These are phyloP conservation scores for Cephus sareptanus DNA, from an alignment of 2,888 invertebrate genomes.

Conservation along the genomic window DNA sequence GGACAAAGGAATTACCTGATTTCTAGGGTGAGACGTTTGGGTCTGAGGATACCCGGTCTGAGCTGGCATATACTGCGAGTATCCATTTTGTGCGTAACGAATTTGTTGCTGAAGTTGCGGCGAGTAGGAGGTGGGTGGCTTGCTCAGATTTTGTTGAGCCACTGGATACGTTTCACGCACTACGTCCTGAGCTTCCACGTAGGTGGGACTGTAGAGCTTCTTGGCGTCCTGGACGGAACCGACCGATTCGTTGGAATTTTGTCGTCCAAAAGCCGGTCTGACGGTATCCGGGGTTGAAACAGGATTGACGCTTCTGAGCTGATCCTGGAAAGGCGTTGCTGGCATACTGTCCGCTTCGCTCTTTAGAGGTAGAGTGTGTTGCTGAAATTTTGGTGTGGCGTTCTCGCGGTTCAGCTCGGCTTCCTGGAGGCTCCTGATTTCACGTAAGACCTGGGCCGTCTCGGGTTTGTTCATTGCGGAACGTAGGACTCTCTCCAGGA, in stretches of 20 bases:
- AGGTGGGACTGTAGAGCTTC: constrained; percentile 26
- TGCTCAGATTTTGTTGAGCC: constrained; percentile 30
- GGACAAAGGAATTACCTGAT: constrained; percentile 47
- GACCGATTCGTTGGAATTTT: constrained; percentile 47
- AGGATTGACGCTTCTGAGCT: constrained; percentile 57
- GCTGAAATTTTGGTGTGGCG: constrained; percentile 61
- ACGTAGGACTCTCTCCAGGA: constrained; percentile 85
- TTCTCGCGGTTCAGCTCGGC: constrained; percentile 62
- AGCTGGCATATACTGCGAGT: constrained; percentile 38
- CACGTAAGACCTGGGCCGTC: constrained; percentile 69
- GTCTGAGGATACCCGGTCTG: constrained; percentile 49
- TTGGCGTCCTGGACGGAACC: constrained; percentile 48
- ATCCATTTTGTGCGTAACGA: constrained; percentile 56
- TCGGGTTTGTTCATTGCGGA: constrained; percentile 83
- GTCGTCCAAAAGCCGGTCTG: constrained; percentile 41
- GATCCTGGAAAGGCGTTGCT: constrained; percentile 61
- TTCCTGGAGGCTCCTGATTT: constrained; percentile 67
- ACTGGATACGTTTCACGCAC: constrained; percentile 42
- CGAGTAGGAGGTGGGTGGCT: constrained; percentile 45
- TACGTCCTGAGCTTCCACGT: constrained; percentile 44
- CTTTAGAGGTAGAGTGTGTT: constrained; percentile 64
- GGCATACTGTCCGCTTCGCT: constrained; percentile 60
- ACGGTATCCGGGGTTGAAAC: constrained; percentile 39
- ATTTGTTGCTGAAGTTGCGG: constrained; percentile 50
- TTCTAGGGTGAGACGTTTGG: constrained; percentile 53